Base-by-base conservation (phyloP, 1,140 invertebrate species). In the Onthophagus taurus region DNA sequence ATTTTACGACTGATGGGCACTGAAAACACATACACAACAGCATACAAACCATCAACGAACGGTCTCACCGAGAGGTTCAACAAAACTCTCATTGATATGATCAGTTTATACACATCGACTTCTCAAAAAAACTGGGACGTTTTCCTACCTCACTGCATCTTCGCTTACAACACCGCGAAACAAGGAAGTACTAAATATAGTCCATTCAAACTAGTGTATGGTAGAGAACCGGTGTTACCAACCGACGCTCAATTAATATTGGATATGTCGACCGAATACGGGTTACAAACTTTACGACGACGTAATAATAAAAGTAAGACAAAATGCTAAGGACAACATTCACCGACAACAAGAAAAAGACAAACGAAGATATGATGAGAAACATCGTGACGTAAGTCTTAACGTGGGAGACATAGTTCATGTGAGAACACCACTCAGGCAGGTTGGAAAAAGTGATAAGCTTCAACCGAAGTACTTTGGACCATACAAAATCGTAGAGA, bases 391-490 rank as follows among this genome's bases (percentile, higher is more conserved):
- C 1, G 26, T 37, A n/a, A 9, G 14, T 9, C 43, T 31, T 35
- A 42, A 36, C 7, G 19, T 31, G 11, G 48, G 48, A 8, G 48
- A 50, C 18, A 35, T 26, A 43, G 39, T 47, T 9, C 47, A 42
- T 36, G 26, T 47, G 4, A 33, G 48, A 19, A 49, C 26, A 9
- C 45, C 44, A 12, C 9, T 31, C 14, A 36, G 44, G 14, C 43
- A 50, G 31, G 20, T 48, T 3, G 49, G 49, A 2, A 31, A 31
- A 31, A 49, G 26, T 21, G 36, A 36, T 4, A 49, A 49, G 26
- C 16, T 49, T 3, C 20, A 31, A 19, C 31, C 24, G 13, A 33
- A 31, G 19, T 50, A 30, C n/a, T 46, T 45, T 19, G 43, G 43
- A 17, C 44, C 48, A 2, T 48, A 46, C 17, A 23, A n/a, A 5